Percentiles rank a stretch among this genome's conserved stretches.
phyloP scores from a whole-genome alignment of 2,797 vertebrate species.

The Molothrus aeneus region DNA sequence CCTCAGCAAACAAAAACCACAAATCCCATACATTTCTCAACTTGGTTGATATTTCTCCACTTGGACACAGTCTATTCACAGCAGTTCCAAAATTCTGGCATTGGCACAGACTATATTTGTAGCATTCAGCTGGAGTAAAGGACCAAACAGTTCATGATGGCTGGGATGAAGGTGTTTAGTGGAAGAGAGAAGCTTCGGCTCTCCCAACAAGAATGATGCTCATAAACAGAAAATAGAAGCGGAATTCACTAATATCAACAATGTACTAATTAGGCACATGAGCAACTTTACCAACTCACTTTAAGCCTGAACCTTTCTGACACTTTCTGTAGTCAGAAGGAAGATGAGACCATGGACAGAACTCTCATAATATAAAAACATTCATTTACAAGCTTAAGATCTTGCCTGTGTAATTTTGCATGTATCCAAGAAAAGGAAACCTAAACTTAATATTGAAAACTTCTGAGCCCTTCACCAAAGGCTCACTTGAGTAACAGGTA shows the following conservation, averaged over 20 bases:
- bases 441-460: not conserved
- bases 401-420: not conserved
- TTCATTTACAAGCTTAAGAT: not conserved
- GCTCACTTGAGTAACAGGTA: not conserved
- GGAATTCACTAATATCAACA: not conserved
- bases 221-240: not conserved
- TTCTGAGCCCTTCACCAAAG: not conserved
- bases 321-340: not conserved
- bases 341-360: not conserved
- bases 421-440: not conserved
- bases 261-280: not conserved
- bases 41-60: not conserved
- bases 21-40: conserved; percentile 38
- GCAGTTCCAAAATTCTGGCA: not conserved
- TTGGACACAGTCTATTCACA: not conserved
- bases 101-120: not conserved
- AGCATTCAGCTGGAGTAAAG: not conserved
- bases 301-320: not conserved
- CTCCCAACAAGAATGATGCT: not conserved
- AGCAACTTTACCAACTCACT: not conserved
- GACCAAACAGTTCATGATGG: not conserved
- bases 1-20: not conserved
- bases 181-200: not conserved
- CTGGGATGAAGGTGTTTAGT: not conserved
- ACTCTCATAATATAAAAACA: not conserved